These are phyloP conservation scores for Dexiosoma caninum DNA, from an alignment of 2,888 invertebrate genomes.

Conservation along the genomic window DNA sequence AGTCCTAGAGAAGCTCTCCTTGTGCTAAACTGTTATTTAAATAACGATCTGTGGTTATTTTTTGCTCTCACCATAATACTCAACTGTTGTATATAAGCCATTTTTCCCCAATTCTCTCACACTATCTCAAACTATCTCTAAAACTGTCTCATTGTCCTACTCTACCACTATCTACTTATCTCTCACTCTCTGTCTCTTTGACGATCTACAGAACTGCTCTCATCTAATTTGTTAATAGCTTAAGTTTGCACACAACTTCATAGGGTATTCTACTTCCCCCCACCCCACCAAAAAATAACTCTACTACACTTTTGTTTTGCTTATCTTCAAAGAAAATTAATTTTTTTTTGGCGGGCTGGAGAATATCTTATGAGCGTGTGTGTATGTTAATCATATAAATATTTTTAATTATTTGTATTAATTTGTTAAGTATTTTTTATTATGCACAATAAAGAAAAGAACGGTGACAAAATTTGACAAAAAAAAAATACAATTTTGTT, in stretches of 20 bases:
- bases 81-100: constrained; percentile 65
- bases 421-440: constrained; percentile 70
- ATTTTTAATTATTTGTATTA: constrained; percentile 71
- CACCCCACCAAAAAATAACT: constrained; percentile 37
- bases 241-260: constrained; percentile 47
- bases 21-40: constrained; percentile 52
- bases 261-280: constrained; percentile 50
- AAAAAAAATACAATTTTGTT: constrained; percentile 44
- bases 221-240: constrained; percentile 53
- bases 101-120: constrained; percentile 33
- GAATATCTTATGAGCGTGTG: constrained; percentile 52
- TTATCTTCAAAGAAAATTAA: constrained; percentile 65
- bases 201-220: constrained; percentile 24
- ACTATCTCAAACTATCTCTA: constrained; percentile 34
- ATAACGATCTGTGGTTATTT: constrained; percentile 62
- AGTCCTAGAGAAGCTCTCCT: constrained; percentile 34
- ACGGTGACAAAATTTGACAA: constrained; percentile 77
- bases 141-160: constrained; percentile 24
- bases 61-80: constrained; percentile 58
- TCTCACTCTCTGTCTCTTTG: constrained; percentile 21
- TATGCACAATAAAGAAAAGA: constrained; percentile 77
- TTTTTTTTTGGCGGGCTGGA: constrained; percentile 59
- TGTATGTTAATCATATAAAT: constrained; percentile 56
- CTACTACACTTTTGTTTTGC: constrained; percentile 36
- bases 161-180: constrained; percentile 32